phyloP scores from a whole-genome alignment of 2,797 vertebrate genomes.

The Gorsachius magnificus region DNA sequence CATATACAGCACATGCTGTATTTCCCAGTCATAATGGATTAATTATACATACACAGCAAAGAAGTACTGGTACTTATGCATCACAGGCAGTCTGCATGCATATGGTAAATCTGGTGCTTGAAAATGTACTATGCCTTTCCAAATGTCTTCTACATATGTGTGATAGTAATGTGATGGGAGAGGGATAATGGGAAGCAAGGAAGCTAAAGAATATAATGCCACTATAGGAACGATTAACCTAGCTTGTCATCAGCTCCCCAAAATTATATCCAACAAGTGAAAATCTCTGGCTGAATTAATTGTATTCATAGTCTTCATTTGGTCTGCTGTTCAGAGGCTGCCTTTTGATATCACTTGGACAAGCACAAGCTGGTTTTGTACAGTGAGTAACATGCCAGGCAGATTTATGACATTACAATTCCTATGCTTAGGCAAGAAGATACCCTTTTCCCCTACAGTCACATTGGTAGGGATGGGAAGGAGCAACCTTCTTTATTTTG shows the following conservation, averaged over 20 bases:
- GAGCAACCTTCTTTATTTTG: neutral
- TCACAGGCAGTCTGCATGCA: neutral
- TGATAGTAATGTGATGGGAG: neutral
- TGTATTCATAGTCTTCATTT: neutral
- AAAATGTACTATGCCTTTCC: neutral
- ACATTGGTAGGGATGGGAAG: neutral
- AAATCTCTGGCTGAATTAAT: neutral
- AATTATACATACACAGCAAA: constrained; percentile 5
- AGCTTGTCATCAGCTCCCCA: neutral
- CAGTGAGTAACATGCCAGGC: neutral
- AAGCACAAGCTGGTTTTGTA: neutral
- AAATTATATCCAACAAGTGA: neutral
- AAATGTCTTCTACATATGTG: neutral
- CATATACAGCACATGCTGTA: neutral
- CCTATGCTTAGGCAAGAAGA: neutral
- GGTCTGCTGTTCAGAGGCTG: neutral
- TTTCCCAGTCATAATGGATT: constrained; percentile 10
- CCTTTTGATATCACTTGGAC: neutral
- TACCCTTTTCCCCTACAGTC: neutral
- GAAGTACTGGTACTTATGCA: neutral
- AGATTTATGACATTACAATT: neutral
- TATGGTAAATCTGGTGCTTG: neutral
- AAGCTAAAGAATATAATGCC: neutral
- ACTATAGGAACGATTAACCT: neutral
- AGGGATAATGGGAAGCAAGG: neutral